Percentiles rank a stretch among this genome's conserved stretches.
Evolutionary conservation across 92 coral and sea anemone genomes (phyloP).

Genomic region (Phymanthus crucifer): DNA sequence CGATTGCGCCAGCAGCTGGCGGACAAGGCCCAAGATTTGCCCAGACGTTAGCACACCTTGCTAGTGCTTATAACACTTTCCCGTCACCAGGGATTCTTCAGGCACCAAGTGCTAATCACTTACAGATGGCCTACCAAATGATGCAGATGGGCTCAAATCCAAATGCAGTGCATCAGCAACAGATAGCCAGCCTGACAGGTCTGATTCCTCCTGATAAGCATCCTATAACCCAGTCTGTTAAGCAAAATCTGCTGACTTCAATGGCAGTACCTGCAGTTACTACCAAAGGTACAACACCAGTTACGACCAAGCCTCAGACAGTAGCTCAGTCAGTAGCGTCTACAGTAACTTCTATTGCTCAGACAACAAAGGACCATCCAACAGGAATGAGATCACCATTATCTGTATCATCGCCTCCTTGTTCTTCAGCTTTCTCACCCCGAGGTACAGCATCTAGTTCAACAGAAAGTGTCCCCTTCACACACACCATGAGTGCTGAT

Average conservation of each 20-base stretch:
- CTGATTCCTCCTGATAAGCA: slow-evolving; percentile 19
- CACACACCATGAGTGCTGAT: not conserved
- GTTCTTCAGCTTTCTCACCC: slow-evolving; percentile 3
- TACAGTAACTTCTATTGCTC: not conserved
- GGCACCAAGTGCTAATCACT: slow-evolving; percentile 47
- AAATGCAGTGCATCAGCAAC: slow-evolving; percentile 3
- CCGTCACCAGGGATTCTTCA: slow-evolving; percentile 63
- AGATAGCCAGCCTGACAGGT: slow-evolving; percentile 20
- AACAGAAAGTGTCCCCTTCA: not conserved
- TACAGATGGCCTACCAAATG: slow-evolving; percentile 84
- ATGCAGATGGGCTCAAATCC: slow-evolving; percentile 65
- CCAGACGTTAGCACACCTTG: slow-evolving; percentile 91
- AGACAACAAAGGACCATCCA: not conserved
- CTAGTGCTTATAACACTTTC: slow-evolving; percentile 89
- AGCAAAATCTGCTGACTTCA: slow-evolving; percentile 15
- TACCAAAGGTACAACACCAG: slow-evolving; percentile 14
- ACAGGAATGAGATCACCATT: slow-evolving; percentile 22
- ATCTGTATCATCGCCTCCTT: slow-evolving; percentile 11
- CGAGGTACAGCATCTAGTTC: not conserved
- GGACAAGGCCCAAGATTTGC: slow-evolving; percentile 79
- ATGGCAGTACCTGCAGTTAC: slow-evolving; percentile 27
- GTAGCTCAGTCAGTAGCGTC: slow-evolving; percentile 13
- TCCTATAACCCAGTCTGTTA: slow-evolving; percentile 7
- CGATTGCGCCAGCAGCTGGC: slow-evolving; percentile 97
- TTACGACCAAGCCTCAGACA: slow-evolving; percentile 11